Evolutionary conservation across 2,888 invertebrate species (phyloP), one percentile per base, ranked within the genome.

Genomic region (Acanthosepion lycidas): DNA sequence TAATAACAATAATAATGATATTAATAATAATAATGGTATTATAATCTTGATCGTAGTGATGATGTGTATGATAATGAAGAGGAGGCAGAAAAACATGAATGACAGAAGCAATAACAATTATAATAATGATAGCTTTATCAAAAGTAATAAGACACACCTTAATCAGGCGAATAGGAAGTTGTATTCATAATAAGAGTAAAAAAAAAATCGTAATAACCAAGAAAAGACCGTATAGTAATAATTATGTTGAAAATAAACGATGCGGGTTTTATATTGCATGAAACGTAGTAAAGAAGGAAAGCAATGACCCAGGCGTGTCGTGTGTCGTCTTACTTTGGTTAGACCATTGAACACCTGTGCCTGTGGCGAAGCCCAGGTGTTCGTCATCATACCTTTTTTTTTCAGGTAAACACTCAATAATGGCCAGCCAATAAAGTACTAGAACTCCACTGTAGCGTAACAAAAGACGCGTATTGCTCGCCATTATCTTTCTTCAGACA

Each of bases 271-370:
- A 18, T 78, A 78, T 78, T 78, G 78, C 78, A 78, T 33, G 33
- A n/a, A 33, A 78, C 33, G 78, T 12, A 33, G 78, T 2, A 78
- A 78, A 78, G n/a, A n/a, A 78, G 2, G 78, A 78, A 78, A 15
- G 78, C n/a, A 78, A 78, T n/a, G n/a, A 78, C 78, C 28, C 78
- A 78, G 28, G 15, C 78, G n/a, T 78, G 78, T n/a, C n/a, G 78
- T 78, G n/a, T 78, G 78, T 78, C n/a, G 78, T 15, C n/a, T 78
- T n/a, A 78, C 78, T 78, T 78, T n/a, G 15, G n/a, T 15, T 9
- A 78, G 78, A n/a, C n/a, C n/a, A 78, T 78, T 78, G 78, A n/a
- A 78, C 78, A 78, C 78, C 78, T 78, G 78, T 78, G 78, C 78
- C n/a, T 78, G n/a, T n/a, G 78, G 78, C n/a, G 78, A 78, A 78